phyloP scores from a whole-genome alignment of 2,113 vertebrate genomes.

The Aramus guarauna region DNA sequence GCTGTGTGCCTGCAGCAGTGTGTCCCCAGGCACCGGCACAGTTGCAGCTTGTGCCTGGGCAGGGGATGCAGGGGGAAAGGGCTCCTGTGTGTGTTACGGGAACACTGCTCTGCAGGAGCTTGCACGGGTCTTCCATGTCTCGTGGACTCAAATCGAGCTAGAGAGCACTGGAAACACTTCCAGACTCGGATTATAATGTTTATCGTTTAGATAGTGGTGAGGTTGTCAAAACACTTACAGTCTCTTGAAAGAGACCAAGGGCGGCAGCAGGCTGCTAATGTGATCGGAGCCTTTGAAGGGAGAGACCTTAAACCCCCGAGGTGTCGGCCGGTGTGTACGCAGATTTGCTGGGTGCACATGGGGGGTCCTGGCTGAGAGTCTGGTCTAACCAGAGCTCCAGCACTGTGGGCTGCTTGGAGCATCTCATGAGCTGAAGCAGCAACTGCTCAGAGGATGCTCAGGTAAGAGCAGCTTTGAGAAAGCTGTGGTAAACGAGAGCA shows the following conservation, averaged over 20 bases:
- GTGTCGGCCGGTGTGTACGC: not conserved
- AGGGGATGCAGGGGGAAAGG: not conserved
- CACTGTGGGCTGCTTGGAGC: not conserved
- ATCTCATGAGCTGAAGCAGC: not conserved
- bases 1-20: too few relatives aligned
- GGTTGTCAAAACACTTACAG: not conserved
- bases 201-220: not conserved
- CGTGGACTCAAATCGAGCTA: not conserved
- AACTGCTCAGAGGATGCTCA: not conserved
- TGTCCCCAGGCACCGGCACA: not conserved
- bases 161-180: not conserved
- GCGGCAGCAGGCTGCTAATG: not conserved
- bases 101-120: not conserved
- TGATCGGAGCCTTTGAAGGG: not conserved
- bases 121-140: accelerated
- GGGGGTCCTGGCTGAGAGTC: accelerated
- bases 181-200: not conserved
- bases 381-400: not conserved
- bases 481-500: not conserved
- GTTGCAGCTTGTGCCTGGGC: accelerated
- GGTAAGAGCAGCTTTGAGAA: not conserved
- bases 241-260: not conserved
- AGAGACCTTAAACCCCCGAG: not conserved
- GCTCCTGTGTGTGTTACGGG: not conserved
- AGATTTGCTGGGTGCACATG: not conserved